Evolutionary conservation across 2,797 vertebrate species (phyloP).

Genomic region (Acrossocheilus fasciatus): DNA sequence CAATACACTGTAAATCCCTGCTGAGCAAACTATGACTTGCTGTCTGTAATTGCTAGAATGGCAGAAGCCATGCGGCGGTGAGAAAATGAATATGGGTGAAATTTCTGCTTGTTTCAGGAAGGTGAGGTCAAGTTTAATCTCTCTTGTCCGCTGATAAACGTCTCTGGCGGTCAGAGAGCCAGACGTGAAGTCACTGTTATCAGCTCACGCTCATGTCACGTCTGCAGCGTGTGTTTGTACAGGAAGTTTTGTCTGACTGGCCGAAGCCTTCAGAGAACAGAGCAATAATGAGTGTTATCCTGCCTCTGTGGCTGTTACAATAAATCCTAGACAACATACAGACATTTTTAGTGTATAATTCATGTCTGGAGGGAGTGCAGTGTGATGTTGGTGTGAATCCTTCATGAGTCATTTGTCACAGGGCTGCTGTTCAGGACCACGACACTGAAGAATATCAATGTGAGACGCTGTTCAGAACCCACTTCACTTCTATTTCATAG

Average conservation of each 20-base stretch:
- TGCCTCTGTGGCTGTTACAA: background rate
- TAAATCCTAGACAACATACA: conserved; percentile 16
- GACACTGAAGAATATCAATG: background rate
- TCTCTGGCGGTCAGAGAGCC: conserved; percentile 9
- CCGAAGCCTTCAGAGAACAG: conserved; percentile 23
- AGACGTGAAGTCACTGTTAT: conserved; percentile 40
- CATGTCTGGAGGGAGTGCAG: background rate
- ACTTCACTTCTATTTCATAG: background rate
- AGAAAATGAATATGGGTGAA: background rate
- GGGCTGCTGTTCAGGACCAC: background rate
- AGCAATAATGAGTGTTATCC: conserved; percentile 39
- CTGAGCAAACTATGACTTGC: background rate
- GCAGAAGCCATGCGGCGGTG: background rate
- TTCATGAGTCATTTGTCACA: background rate
- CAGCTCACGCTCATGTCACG: conserved; percentile 37
- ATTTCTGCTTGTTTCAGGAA: conserved; percentile 16
- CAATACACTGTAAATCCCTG: background rate
- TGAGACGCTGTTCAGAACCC: background rate
- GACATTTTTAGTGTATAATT: conserved; percentile 10
- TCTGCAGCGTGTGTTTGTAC: conserved; percentile 33
- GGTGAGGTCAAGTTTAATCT: conserved; percentile 25
- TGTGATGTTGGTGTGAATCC: conserved; percentile 2
- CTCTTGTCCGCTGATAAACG: background rate
- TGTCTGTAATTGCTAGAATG: background rate
- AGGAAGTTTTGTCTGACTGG: conserved; percentile 44